A percentile compares a stretch with the other conserved stretches of the same genome.
phyloP scores from a whole-genome alignment of 2,888 invertebrate genomes.

The Agonum fuliginosum region DNA sequence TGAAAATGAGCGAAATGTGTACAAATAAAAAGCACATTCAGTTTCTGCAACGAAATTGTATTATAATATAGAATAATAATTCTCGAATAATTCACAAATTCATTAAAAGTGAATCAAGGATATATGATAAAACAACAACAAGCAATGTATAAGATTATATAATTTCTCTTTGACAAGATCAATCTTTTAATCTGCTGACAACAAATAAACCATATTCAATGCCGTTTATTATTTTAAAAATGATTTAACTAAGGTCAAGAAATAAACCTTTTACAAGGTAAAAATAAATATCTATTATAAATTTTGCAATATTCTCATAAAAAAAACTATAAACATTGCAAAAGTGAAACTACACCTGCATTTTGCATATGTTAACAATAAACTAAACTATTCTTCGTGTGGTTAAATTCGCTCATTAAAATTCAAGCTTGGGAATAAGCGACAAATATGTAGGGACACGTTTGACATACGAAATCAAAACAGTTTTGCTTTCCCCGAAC shows the following conservation, averaged over 20 bases:
- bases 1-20: too few relatives aligned
- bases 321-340: background rate
- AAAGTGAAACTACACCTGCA: slow-evolving; percentile 15
- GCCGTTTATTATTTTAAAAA: slow-evolving; percentile 8
- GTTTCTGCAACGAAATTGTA: background rate
- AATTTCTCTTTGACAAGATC: background rate
- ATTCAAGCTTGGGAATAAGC: slow-evolving; percentile 44
- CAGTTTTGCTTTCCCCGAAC: slow-evolving; percentile 47
- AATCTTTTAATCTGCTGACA: background rate
- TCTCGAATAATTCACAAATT: slow-evolving; percentile 3
- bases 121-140: background rate
- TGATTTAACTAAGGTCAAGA: slow-evolving; percentile 26
- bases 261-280: slow-evolving; percentile 12
- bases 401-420: slow-evolving; percentile 21
- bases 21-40: background rate
- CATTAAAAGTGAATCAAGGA: slow-evolving; percentile 4
- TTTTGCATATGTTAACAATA: slow-evolving; percentile 12
- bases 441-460: slow-evolving; percentile 45
- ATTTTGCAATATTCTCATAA: slow-evolving; percentile 5
- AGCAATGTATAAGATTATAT: slow-evolving; percentile 3
- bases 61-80: background rate
- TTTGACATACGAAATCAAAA: slow-evolving; percentile 43
- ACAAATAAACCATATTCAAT: slow-evolving; percentile 12
- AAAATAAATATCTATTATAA: slow-evolving; percentile 6
- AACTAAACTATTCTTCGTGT: background rate